phyloP scores from a whole-genome alignment of 2,888 invertebrate species.

The Calameuta filiformis region DNA sequence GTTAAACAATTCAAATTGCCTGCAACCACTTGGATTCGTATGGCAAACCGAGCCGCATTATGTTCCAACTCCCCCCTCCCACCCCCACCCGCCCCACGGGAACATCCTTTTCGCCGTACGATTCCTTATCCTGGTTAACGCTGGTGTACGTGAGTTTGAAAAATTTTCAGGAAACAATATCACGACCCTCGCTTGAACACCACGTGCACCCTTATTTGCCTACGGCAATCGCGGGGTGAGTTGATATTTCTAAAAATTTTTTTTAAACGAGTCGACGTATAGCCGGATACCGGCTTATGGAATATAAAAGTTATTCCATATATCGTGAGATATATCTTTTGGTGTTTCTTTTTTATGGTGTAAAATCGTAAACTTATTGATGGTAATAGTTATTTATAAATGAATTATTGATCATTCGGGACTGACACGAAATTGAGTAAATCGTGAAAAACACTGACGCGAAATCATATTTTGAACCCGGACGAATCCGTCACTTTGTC shows the following conservation, averaged over 20 bases:
- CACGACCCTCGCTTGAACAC: background rate
- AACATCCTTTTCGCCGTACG: background rate
- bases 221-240: background rate
- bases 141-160: background rate
- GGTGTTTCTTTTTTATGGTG: background rate
- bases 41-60: background rate
- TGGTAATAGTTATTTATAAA: background rate
- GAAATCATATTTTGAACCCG: background rate
- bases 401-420: background rate
- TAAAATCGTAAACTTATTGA: background rate
- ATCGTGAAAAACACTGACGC: background rate
- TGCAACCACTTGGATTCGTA: constrained; percentile 2
- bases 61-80: background rate
- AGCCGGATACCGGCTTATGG: background rate
- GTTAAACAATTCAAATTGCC: constrained; percentile 33
- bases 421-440: background rate
- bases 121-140: background rate
- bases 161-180: background rate
- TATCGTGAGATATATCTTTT: background rate
- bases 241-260: background rate
- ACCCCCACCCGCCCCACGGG: background rate
- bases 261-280: background rate
- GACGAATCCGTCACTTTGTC: constrained; percentile 47
- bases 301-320: background rate
- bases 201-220: background rate